phyloP scores from a whole-genome alignment of 2,113 vertebrate genomes.

The cat (Felis catus) region DNA sequence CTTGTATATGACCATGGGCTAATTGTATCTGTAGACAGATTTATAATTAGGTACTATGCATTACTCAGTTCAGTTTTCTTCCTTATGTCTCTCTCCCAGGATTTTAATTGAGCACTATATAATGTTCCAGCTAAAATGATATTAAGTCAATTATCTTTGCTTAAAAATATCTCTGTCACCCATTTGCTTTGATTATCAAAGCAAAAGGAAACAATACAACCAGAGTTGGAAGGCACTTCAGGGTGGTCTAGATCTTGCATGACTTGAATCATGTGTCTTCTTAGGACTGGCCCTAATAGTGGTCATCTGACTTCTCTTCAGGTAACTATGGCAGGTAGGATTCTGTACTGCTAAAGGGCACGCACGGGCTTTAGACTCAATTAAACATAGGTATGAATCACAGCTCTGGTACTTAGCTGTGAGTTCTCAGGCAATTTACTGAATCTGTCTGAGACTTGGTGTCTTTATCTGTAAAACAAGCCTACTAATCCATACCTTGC shows the following conservation, averaged over 20 bases:
- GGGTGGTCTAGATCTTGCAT: background rate
- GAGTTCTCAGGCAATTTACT: background rate
- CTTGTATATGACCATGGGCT: background rate
- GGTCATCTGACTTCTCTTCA: background rate
- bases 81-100: background rate
- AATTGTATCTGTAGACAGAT: background rate
- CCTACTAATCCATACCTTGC: background rate
- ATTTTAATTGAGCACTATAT: constrained; percentile 39
- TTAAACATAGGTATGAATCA: constrained; percentile 16
- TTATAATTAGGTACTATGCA: constrained; percentile 35
- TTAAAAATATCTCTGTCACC: constrained; percentile 38
- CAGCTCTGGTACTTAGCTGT: background rate
- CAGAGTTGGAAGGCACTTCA: background rate
- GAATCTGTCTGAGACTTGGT: background rate
- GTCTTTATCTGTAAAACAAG: constrained; percentile 14
- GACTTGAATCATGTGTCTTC: background rate
- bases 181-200: constrained; percentile 50
- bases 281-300: background rate
- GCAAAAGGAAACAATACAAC: constrained; percentile 6
- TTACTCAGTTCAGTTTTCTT: constrained; percentile 40
- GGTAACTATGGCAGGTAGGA: background rate
- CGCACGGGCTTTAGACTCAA: background rate
- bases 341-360: background rate
- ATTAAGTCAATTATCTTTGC: constrained; percentile 18
- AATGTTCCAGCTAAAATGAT: constrained; percentile 39